Evolutionary conservation across 2,113 vertebrate species (phyloP).

Genomic region (Myrmophylax atrothorax): DNA sequence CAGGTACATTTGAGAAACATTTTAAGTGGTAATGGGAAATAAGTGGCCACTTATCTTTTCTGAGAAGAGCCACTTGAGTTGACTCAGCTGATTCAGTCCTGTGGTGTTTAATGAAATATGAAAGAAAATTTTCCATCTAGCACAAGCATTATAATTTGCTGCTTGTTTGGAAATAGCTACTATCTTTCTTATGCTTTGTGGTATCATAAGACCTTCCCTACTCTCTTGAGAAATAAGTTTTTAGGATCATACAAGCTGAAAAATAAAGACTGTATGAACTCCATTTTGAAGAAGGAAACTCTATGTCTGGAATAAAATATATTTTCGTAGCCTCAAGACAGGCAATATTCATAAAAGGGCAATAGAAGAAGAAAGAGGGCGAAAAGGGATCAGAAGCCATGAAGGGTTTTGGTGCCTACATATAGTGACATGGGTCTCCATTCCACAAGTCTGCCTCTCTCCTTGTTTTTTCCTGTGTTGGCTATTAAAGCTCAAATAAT

Average conservation of each 20-base stretch:
- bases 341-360: not conserved
- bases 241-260: not conserved
- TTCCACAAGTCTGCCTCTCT: not conserved
- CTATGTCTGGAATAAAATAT: not conserved
- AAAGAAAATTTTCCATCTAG: not conserved
- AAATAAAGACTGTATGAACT: not conserved
- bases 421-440: not conserved
- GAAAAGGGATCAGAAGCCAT: not conserved
- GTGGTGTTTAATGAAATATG: not conserved
- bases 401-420: not conserved
- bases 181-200: not conserved
- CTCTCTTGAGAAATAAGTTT: not conserved
- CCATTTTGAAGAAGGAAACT: not conserved
- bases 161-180: not conserved
- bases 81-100: not conserved
- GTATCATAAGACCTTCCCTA: not conserved
- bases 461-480: not conserved
- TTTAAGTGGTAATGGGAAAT: not conserved
- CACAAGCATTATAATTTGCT: not conserved
- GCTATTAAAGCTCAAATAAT: not conserved
- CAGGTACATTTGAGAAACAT: conserved; percentile 10
- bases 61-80: conserved; percentile 23
- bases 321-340: not conserved
- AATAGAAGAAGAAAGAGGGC: not conserved
- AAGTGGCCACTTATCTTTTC: conserved; percentile 11